Evolutionary conservation across 2,888 invertebrate genomes (phyloP).

Genomic region (Heliconius ismenius): DNA sequence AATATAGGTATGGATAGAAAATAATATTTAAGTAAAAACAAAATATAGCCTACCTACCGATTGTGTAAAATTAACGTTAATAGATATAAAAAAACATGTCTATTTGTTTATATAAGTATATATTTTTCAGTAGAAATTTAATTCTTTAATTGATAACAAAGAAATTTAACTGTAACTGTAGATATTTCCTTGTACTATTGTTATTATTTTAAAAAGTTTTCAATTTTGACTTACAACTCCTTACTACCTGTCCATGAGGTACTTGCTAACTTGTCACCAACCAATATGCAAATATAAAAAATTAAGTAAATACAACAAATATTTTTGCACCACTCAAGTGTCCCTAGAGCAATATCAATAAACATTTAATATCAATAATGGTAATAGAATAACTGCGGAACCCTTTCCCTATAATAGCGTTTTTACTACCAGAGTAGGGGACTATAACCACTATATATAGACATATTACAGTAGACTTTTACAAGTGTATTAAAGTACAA

Average conservation of each 20-base stretch:
- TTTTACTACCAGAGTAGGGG: constrained; percentile 56
- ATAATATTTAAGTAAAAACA: neutral
- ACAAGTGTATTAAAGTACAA: constrained; percentile 37
- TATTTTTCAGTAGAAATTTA: too few relatives aligned
- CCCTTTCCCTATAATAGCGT: constrained; percentile 71
- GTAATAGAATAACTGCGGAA: constrained; percentile 78
- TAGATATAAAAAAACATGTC: neutral
- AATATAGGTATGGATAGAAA: too few relatives aligned
- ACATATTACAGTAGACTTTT: constrained; percentile 41
- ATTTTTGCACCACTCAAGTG: constrained; percentile 19
- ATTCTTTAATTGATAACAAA: too few relatives aligned
- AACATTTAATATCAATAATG: constrained; percentile 66
- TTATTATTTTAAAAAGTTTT: neutral
- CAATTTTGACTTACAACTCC: neutral
- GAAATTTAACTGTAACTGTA: too few relatives aligned
- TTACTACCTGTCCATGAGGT: neutral
- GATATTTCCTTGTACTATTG: too few relatives aligned
- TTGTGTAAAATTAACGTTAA: neutral
- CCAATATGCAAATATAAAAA: neutral
- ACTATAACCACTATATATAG: constrained; percentile 3
- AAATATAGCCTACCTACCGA: neutral
- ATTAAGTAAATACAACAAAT: constrained; percentile 13
- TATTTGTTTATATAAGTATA: neutral
- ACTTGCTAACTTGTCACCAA: neutral
- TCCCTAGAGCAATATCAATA: constrained; percentile 34